phyloP scores from a whole-genome alignment of 2,113 vertebrate species.

The Pedionomus torquatus region DNA sequence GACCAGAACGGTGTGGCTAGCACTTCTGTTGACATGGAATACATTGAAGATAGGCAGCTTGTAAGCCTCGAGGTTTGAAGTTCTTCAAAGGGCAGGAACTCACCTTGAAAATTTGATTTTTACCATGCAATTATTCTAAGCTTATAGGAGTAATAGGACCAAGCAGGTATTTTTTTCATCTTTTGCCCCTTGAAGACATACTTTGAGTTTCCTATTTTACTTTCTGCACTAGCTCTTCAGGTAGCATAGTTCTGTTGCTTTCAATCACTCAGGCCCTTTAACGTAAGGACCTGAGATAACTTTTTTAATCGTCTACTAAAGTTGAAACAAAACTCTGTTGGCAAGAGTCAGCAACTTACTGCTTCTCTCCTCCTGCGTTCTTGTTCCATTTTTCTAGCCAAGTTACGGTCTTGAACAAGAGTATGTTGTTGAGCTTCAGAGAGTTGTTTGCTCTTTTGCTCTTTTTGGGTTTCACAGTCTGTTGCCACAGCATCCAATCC shows the following conservation, averaged over 20 bases:
- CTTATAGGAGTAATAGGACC: not conserved
- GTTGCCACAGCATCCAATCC: not conserved
- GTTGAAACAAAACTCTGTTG: not conserved
- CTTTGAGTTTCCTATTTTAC: not conserved
- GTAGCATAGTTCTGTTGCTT: not conserved
- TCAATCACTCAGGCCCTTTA: not conserved
- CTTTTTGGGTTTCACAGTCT: not conserved
- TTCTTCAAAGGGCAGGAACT: not conserved
- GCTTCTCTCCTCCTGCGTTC: constrained; percentile 87
- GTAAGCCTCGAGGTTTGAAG: not conserved
- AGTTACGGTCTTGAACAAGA: constrained; percentile 74
- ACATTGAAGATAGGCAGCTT: not conserved
- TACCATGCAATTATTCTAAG: not conserved
- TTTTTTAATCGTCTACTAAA: not conserved
- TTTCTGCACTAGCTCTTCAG: not conserved
- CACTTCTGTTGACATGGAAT: not conserved
- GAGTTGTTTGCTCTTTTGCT: not conserved
- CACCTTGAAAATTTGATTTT: not conserved
- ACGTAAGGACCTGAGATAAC: not conserved
- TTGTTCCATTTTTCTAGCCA: constrained; percentile 88
- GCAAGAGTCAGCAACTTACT: constrained; percentile 77
- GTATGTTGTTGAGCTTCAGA: constrained; percentile 9
- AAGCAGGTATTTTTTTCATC: not conserved
- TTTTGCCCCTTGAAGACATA: not conserved
- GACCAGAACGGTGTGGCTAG: not conserved